Conservation (phyloP, 2,888 invertebrate genomes). For the Dilophus febrilis region DNA sequence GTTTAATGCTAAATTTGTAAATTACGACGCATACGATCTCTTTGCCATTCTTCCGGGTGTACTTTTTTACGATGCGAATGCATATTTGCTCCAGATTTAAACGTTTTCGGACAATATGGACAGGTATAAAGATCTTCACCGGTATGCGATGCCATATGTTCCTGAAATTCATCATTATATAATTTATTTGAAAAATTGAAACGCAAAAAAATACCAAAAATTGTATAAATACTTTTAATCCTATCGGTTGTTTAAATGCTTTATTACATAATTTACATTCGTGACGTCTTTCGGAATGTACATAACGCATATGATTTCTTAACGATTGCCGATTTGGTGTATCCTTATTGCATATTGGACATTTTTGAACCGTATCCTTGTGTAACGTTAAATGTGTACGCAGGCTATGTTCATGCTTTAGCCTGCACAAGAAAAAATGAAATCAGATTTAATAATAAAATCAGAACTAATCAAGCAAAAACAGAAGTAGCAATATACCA, state of each 20-base stretch:
- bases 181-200: no score
- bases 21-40: slow-evolving; percentile 15
- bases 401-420: no score
- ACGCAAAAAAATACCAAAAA: no score
- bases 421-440: no score
- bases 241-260: slow-evolving; percentile 25
- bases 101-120: slow-evolving; percentile 27
- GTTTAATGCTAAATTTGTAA: no score
- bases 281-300: slow-evolving; percentile 23
- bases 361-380: background rate
- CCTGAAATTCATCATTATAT: no score
- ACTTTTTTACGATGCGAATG: slow-evolving; percentile 27
- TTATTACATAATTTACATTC: slow-evolving; percentile 25
- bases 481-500: no score
- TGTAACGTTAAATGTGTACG: no score
- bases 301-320: slow-evolving; percentile 24
- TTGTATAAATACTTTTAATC: slow-evolving; percentile 25
- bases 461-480: no score
- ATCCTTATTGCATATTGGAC: slow-evolving; percentile 14
- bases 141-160: slow-evolving; percentile 29
- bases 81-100: slow-evolving; percentile 29
- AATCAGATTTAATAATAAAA: no score
- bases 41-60: slow-evolving; percentile 25
- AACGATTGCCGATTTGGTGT: no score
- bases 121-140: slow-evolving; percentile 28